Evolutionary conservation across 2,113 vertebrate genomes (phyloP), one percentile per base, ranked within the genome.

Genomic region (Phalacrocorax brasilianus): DNA sequence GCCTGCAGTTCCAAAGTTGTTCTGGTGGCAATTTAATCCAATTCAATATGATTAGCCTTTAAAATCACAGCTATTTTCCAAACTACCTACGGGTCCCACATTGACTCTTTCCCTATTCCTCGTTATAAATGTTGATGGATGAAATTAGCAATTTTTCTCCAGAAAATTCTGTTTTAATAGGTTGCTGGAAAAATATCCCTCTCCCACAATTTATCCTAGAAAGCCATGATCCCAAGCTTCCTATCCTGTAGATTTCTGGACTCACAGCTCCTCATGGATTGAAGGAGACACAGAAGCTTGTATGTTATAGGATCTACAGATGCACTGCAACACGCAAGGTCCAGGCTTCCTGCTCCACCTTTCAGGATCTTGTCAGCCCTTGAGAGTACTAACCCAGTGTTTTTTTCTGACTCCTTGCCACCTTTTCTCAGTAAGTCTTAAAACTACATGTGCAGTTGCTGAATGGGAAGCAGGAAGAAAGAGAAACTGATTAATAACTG

Each of bases 301-400:
- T 53, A 33, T 50, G 12, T 27, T 71, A 27, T 24, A 82, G 28
- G 9, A 78, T 8, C 42, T 38, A 32, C 8, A 42, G n/a, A 2
- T 38, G 11, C 21, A 3, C 9, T 17, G 13, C 6, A 27, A 12
- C 78, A 63, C 8, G 32, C 61, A 32, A 67, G 7, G 19, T 49
- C 38, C 26, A 11, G 19, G 28, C 32, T 63, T 85, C 61, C 14
- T 58, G 3, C 3, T 47, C 26, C 0, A 0, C 2, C 6, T 71
- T 63, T 33, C 70, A 70, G 42, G n/a, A 58, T 23, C 30, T 74
- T 61, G 14, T 47, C 45, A 89, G 12, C 22, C 66, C 10, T 66
- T 49, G 21, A 49, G 8, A 81, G 9, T 33, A 50, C 2, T 18
- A 85, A 63, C 1, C 23, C 16, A 16, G 20, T 5, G 50, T 2